These are phyloP conservation scores for Zoanthus gigantus DNA, from an alignment of 92 coral and sea anemone genomes.

Conservation along the genomic window DNA sequence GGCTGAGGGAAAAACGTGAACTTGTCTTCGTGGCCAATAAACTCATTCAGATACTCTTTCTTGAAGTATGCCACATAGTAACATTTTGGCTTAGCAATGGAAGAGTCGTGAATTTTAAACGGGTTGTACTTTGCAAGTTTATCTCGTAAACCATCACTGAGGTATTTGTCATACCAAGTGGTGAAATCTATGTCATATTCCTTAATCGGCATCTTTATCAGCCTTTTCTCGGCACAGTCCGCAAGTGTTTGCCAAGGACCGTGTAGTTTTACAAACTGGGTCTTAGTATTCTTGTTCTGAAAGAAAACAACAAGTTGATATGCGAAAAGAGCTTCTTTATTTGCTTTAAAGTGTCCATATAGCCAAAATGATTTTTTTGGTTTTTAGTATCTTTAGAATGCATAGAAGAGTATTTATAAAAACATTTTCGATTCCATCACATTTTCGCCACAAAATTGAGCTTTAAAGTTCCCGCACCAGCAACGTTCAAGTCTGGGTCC, in stretches of 20 bases:
- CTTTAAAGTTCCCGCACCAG: no score
- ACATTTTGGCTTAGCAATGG: conserved; percentile 59
- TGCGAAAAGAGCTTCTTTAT: background rate
- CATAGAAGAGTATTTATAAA: no score
- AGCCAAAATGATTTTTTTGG: no score
- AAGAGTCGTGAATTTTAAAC: conserved; percentile 69
- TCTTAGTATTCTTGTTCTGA: conserved; percentile 54
- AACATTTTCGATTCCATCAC: no score
- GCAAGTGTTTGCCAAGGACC: conserved; percentile 82
- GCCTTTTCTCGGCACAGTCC: conserved; percentile 89
- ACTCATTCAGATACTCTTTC: conserved; percentile 75
- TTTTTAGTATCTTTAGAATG: no score
- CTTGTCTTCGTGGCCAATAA: conserved; percentile 75
- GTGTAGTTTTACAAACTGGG: conserved; percentile 83
- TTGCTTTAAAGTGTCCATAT: no score
- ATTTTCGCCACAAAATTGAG: no score
- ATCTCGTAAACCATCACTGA: conserved; percentile 64
- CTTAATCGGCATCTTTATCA: conserved; percentile 91
- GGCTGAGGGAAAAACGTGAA: conserved; percentile 86
- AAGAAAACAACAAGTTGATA: background rate
- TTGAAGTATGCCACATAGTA: conserved; percentile 89
- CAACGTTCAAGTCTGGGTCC: no score
- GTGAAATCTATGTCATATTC: conserved; percentile 71
- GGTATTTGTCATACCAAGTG: conserved; percentile 74
- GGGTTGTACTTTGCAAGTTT: conserved; percentile 75